Conservation (phyloP, 2,113 vertebrate species). For the Recurvirostra avosetta region DNA sequence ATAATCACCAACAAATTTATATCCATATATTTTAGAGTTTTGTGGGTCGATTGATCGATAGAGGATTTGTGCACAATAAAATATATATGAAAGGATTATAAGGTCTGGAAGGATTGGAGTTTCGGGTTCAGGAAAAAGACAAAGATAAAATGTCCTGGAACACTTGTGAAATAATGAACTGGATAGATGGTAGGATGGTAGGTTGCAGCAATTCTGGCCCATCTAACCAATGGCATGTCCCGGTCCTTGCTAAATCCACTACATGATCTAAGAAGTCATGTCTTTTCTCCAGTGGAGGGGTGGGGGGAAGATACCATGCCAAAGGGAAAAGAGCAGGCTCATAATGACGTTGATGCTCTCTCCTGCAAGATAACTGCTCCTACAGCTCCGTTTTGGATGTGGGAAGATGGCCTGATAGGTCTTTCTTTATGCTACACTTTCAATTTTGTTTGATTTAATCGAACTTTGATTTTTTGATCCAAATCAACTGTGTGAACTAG, state of each 20-base stretch:
- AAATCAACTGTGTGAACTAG: not conserved
- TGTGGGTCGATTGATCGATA: not conserved
- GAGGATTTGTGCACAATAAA: not conserved
- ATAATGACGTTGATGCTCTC: not conserved
- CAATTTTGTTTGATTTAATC: not conserved
- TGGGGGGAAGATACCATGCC: not conserved
- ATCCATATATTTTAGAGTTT: not conserved
- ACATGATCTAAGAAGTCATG: not conserved
- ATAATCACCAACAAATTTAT: not conserved
- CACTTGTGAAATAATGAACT: not conserved
- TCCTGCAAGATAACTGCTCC: not conserved
- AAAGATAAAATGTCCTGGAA: not conserved
- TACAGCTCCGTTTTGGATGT: not conserved
- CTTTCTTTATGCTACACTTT: not conserved
- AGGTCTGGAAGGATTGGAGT: not conserved
- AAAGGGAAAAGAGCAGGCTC: not conserved
- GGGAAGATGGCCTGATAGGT: not conserved
- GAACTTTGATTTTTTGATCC: not conserved
- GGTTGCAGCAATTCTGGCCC: not conserved
- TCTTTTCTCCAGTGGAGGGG: not conserved
- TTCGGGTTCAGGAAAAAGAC: not conserved
- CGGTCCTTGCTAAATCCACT: not conserved
- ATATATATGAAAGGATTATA: not conserved
- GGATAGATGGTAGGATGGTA: not conserved
- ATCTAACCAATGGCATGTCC: not conserved